Evolutionary conservation across 2,113 vertebrate genomes (phyloP), one percentile per base, ranked within the genome.

Genomic region (Condylura cristata): DNA sequence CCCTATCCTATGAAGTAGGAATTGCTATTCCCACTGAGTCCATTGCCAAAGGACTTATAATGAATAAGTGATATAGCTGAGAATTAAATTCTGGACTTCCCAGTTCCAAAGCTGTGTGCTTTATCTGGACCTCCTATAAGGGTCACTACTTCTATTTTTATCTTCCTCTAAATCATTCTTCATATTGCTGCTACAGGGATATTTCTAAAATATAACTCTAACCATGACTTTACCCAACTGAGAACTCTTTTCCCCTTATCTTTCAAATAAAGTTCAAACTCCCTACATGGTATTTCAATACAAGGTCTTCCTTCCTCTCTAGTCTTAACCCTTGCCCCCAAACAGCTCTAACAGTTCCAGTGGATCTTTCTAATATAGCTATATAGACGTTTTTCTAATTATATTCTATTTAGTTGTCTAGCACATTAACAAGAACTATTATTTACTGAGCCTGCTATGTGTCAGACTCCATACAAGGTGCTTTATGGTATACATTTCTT

Each of bases 321-420:
- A 63, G 60, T 16, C 20, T 56, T 63, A 70, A 2, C 32, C 13
- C 24, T 65, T 76, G 53, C 13, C 32, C 32, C 11, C 17, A 28
- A 85, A 75, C 17, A 65, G 28, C 51, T 71, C 48, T 65, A 37
- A 37, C 7, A 30, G 37, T 12, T 80, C 44, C 66, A 74, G 30
- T 34, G 48, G 61, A 58, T 79, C 26, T 56, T 91, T 68, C 68
- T 53, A 51, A 66, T 32, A 89, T 0, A 74, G 12, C 39, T 46
- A 32, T 6, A 48, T 3, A 58, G 28, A 44, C 58, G 44, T 63
- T 85, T 75, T 48, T 44, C 46, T 60, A 75, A 84, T 4, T 86
- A 90, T 58, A 24, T 32, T 83, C 74, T 74, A 65, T 60, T 95
- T 61, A 83, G 72, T 86, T 89, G 83, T 34, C n/a, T 63, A 89